Evolutionary conservation across 35 echinoderm and acorn worm genomes (phyloP).

Genomic region (Holothuria glaberrima): DNA sequence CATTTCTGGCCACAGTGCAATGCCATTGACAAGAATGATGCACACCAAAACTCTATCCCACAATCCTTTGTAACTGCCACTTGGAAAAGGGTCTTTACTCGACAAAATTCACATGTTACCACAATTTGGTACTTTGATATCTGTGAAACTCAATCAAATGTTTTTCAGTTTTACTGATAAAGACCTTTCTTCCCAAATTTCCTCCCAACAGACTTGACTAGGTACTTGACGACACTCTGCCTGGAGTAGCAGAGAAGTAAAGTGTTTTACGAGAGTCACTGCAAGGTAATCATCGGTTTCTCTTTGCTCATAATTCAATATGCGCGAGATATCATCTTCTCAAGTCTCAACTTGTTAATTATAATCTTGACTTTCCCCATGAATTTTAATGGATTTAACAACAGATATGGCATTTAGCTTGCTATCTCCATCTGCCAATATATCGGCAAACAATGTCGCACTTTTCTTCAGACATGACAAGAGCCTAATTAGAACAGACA

Average conservation of each 20-base stretch:
- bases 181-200: constrained; percentile 23
- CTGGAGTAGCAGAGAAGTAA: not conserved
- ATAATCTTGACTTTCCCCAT: constrained; percentile 27
- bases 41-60: no score
- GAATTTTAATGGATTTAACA: not conserved
- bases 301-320: constrained; percentile 32
- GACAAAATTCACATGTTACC: no score
- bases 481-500: no score
- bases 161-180: constrained; percentile 6
- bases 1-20: no score
- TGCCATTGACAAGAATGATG: no score
- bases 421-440: no score
- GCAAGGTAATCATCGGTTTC: constrained; percentile 27
- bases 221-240: constrained; percentile 26
- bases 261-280: constrained; percentile 24
- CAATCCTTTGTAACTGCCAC: no score
- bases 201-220: constrained; percentile 12
- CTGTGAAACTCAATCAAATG: constrained; percentile 27
- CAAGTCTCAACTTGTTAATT: constrained; percentile 36
- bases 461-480: no score
- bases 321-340: constrained; percentile 12
- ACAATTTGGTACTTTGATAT: no score
- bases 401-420: no score
- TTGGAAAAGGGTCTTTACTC: no score
- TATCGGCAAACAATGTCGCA: no score